These are phyloP conservation scores for Heteronetta atricapilla DNA, from an alignment of 2,113 vertebrate species.

Conservation along the genomic window DNA sequence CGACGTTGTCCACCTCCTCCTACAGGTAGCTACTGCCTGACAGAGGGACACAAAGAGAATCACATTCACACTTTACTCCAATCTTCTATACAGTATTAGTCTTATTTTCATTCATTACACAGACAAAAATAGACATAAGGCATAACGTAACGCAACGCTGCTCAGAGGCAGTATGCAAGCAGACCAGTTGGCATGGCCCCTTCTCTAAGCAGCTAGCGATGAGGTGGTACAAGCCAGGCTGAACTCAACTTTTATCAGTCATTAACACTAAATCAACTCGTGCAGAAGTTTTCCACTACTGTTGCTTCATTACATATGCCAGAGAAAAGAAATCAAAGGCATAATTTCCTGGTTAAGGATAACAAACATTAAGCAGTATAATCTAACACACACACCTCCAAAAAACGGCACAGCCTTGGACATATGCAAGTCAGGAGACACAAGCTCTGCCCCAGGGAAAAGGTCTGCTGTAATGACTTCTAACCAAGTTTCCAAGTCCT, in stretches of 20 bases:
- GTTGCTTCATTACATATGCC: neutral
- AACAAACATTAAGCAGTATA: neutral
- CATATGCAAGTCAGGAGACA: neutral
- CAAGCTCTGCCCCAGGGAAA: neutral
- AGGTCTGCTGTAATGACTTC: neutral
- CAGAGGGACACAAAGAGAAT: neutral
- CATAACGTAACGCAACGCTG: neutral
- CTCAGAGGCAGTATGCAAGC: neutral
- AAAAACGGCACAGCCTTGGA: neutral
- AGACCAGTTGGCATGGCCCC: accelerated
- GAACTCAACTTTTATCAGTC: neutral
- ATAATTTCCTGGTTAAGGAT: neutral
- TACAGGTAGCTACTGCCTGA: neutral
- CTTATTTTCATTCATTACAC: neutral
- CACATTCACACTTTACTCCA: neutral
- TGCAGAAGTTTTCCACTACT: neutral
- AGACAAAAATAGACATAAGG: neutral
- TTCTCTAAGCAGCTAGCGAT: neutral
- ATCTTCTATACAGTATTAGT: neutral
- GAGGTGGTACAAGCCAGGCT: neutral
- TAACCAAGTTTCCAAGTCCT: neutral
- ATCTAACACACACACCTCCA: neutral
- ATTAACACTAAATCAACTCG: neutral
- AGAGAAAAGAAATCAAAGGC: neutral
- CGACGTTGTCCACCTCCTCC: neutral